Percentiles rank a stretch among this genome's conserved stretches.
phyloP scores from a whole-genome alignment of 2,113 vertebrate species.

The Malurus cyaneus region DNA sequence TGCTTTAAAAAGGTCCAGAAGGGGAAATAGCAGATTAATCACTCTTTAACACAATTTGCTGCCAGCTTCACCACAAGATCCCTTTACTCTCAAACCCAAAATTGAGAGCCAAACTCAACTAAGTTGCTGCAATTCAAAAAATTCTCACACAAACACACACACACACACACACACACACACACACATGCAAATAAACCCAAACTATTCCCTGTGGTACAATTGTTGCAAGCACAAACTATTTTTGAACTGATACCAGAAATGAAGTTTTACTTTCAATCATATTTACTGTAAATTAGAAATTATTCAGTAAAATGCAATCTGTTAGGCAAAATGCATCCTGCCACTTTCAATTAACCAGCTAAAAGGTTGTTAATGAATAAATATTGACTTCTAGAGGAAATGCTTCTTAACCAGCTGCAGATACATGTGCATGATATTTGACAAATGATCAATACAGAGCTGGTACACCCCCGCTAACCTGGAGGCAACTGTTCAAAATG shows the following conservation, averaged over 20 bases:
- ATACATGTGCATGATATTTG: conserved; percentile 63
- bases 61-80: conserved; percentile 6
- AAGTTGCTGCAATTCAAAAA: neutral
- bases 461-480: conserved; percentile 36
- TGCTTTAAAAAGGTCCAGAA: conserved; percentile 16
- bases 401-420: conserved; percentile 71
- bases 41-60: conserved; percentile 37
- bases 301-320: conserved; percentile 53
- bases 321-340: conserved; percentile 65
- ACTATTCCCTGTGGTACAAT: neutral
- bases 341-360: conserved; percentile 72
- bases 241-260: conserved; percentile 47
- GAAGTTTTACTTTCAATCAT: conserved; percentile 65
- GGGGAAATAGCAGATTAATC: conserved; percentile 49
- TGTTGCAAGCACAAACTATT: conserved; percentile 33
- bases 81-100: conserved; percentile 9
- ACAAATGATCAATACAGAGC: conserved; percentile 67
- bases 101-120: neutral
- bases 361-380: conserved; percentile 75
- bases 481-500: conserved; percentile 9
- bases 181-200: neutral
- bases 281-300: conserved; percentile 70
- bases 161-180: neutral
- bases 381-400: conserved; percentile 76
- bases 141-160: neutral